These are phyloP conservation scores for Gallinago paraguaiae DNA, from an alignment of 2,113 vertebrate genomes.

Conservation along the genomic window DNA sequence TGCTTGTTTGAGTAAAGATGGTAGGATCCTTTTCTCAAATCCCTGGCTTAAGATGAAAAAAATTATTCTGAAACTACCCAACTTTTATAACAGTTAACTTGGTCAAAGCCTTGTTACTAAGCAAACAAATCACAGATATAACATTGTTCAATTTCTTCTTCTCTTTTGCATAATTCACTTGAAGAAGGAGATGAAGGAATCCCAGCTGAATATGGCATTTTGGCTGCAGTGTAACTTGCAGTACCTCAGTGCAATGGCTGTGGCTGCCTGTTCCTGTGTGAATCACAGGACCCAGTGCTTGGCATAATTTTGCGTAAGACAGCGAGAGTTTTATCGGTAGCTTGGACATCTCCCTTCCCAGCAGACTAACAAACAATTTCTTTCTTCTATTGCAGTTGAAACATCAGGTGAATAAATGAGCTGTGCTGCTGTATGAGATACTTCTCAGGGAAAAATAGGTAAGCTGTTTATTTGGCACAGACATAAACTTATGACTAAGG, in stretches of 20 bases:
- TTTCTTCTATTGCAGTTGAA: not conserved
- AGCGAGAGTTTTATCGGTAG: not conserved
- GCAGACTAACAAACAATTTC: not conserved
- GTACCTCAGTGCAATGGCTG: not conserved
- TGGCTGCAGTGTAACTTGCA: accelerated
- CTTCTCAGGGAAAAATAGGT: not conserved
- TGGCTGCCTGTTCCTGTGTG: not conserved
- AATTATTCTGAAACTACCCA: not conserved
- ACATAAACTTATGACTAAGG: not conserved
- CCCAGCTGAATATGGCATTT: accelerated
- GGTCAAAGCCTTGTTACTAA: not conserved
- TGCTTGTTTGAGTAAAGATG: not conserved
- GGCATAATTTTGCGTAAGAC: not conserved
- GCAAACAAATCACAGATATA: not conserved
- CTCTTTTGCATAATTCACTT: not conserved
- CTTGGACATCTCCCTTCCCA: not conserved
- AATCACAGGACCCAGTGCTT: not conserved
- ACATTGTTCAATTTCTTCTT: not conserved
- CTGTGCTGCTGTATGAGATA: not conserved
- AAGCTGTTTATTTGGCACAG: not conserved
- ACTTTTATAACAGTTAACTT: not conserved
- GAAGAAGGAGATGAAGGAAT: not conserved
- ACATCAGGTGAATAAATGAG: not conserved
- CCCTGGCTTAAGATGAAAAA: not conserved
- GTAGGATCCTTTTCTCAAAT: not conserved